These are phyloP conservation scores for Prunella himalayana DNA, from an alignment of 2,113 vertebrate species.

Conservation along the genomic window DNA sequence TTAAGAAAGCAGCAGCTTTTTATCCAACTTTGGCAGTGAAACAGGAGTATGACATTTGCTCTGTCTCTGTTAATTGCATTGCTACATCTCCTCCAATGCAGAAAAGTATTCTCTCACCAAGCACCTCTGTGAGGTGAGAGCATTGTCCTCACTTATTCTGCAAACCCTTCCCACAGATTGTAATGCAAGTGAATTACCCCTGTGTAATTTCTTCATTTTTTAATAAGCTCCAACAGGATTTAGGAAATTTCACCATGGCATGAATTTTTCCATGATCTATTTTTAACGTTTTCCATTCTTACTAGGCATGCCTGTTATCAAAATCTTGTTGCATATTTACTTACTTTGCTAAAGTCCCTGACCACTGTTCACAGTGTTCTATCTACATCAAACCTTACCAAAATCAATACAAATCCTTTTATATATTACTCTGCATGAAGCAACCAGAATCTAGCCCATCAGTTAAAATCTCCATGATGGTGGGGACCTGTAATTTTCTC, in stretches of 20 bases:
- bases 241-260: background rate
- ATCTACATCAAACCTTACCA: background rate
- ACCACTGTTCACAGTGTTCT: background rate
- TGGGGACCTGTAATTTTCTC: background rate
- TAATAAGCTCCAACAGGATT: background rate
- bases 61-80: background rate
- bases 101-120: background rate
- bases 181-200: background rate
- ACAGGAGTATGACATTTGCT: background rate
- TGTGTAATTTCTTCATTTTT: background rate
- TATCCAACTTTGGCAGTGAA: background rate
- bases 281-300: background rate
- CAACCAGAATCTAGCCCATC: background rate
- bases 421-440: background rate
- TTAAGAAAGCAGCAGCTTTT: background rate
- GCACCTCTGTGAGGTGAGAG: rapidly evolving
- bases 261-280: background rate
- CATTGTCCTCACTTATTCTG: background rate
- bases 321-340: background rate
- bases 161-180: background rate
- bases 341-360: background rate
- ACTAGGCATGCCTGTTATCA: background rate
- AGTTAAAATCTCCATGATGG: background rate
- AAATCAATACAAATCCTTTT: background rate
- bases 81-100: background rate